Conservation (phyloP, 2,113 vertebrate genomes). For the Sceloporus tristichus region DNA sequence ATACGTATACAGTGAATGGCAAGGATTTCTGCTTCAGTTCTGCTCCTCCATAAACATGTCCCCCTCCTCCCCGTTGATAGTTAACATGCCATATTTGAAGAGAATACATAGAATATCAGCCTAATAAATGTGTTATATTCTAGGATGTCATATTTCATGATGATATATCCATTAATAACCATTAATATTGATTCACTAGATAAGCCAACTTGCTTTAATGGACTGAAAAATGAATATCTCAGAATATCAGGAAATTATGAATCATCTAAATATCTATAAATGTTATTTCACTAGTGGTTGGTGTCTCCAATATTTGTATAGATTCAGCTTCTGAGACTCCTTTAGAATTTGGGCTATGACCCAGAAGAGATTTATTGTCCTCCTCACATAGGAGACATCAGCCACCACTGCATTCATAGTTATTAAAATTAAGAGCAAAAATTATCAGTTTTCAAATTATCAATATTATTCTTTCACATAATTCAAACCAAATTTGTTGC, state of each 20-base stretch:
- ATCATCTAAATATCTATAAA: background rate
- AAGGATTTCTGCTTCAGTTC: no score
- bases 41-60: no score
- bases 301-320: no score
- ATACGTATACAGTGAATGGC: no score
- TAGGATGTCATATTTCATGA: background rate
- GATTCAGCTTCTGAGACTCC: no score
- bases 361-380: no score
- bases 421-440: conserved; percentile 2
- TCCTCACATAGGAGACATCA: no score
- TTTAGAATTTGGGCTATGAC: no score
- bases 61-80: background rate
- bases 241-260: background rate
- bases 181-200: conserved; percentile 1
- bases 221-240: conserved; percentile 1
- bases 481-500: background rate
- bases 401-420: background rate
- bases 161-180: background rate
- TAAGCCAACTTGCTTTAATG: background rate
- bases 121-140: background rate
- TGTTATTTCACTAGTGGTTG: background rate
- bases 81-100: background rate
- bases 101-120: background rate
- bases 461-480: no score
- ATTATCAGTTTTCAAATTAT: no score